phyloP scores from a whole-genome alignment of 2,888 invertebrate genomes.

The Trichopoda pennipes region DNA sequence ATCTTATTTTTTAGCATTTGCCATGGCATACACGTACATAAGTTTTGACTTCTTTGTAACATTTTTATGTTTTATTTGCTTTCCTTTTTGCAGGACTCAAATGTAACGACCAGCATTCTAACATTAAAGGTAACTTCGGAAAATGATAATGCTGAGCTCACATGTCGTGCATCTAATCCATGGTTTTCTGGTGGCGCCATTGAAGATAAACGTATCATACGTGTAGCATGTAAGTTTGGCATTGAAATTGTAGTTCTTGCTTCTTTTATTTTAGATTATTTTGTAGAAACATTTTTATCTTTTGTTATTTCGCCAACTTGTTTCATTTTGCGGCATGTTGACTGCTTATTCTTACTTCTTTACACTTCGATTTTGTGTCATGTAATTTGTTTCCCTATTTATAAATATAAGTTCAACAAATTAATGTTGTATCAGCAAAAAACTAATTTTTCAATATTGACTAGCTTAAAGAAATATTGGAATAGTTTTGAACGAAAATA shows the following conservation, averaged over 20 bases:
- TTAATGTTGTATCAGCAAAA: conserved; percentile 45
- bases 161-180: conserved; percentile 92
- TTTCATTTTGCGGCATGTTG: conserved; percentile 17
- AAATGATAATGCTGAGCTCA: conserved; percentile 90
- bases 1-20: conserved; percentile 30
- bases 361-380: not conserved
- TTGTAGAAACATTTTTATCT: not conserved
- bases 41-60: not conserved
- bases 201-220: conserved; percentile 88
- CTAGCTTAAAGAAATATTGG: conserved; percentile 24
- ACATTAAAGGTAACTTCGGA: conserved; percentile 88
- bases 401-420: conserved; percentile 13
- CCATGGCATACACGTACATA: not conserved
- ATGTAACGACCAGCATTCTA: conserved; percentile 88
- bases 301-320: conserved; percentile 15
- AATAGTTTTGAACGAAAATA: conserved; percentile 6
- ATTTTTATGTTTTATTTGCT: conserved; percentile 12
- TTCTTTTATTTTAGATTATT: conserved; percentile 14
- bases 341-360: not conserved
- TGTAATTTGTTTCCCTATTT: not conserved
- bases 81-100: conserved; percentile 76
- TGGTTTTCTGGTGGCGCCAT: conserved; percentile 91
- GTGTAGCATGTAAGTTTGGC: conserved; percentile 90
- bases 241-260: conserved; percentile 33
- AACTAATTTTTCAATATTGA: conserved; percentile 23